A percentile compares a stretch with the other conserved stretches of the same genome.
Evolutionary conservation across 2,888 invertebrate genomes (phyloP).

Genomic region (Drosophila monieri): DNA sequence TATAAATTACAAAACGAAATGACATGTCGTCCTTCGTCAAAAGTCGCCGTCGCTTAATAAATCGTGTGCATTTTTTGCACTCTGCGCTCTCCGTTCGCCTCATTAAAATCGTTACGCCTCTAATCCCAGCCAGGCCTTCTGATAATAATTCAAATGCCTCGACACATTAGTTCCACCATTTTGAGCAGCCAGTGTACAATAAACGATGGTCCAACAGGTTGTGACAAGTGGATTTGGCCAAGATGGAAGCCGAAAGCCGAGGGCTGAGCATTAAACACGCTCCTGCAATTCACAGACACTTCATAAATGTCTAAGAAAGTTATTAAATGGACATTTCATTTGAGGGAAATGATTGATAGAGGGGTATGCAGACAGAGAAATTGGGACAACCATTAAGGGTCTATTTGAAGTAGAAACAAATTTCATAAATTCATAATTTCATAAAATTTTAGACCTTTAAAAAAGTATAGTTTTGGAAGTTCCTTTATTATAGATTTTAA

Average conservation of each 20-base stretch:
- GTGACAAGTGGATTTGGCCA: slow-evolving; percentile 46
- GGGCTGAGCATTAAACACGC: neutral
- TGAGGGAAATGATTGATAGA: slow-evolving; percentile 57
- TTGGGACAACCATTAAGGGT: neutral
- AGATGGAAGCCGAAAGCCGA: slow-evolving; percentile 6
- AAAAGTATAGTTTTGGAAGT: too few relatives aligned
- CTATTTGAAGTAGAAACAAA: too few relatives aligned
- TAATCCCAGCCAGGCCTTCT: slow-evolving; percentile 27
- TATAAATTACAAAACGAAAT: slow-evolving; percentile 59
- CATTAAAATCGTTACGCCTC: slow-evolving; percentile 32
- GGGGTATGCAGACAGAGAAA: neutral
- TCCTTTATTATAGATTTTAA: too few relatives aligned
- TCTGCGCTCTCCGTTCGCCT: neutral
- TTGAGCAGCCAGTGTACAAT: slow-evolving; percentile 59
- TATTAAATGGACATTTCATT: slow-evolving; percentile 54
- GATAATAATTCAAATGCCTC: slow-evolving; percentile 70
- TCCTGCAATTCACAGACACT: slow-evolving; percentile 50
- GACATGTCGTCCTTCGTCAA: slow-evolving; percentile 56
- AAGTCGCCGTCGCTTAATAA: slow-evolving; percentile 35
- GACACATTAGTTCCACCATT: slow-evolving; percentile 74
- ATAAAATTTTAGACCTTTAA: too few relatives aligned
- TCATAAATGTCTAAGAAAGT: slow-evolving; percentile 51
- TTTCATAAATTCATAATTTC: too few relatives aligned
- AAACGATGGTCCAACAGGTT: slow-evolving; percentile 70
- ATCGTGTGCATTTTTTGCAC: slow-evolving; percentile 51